These are phyloP conservation scores for Oreohelix idahoensis DNA, from an alignment of 1,140 invertebrate species.

Conservation along the genomic window DNA sequence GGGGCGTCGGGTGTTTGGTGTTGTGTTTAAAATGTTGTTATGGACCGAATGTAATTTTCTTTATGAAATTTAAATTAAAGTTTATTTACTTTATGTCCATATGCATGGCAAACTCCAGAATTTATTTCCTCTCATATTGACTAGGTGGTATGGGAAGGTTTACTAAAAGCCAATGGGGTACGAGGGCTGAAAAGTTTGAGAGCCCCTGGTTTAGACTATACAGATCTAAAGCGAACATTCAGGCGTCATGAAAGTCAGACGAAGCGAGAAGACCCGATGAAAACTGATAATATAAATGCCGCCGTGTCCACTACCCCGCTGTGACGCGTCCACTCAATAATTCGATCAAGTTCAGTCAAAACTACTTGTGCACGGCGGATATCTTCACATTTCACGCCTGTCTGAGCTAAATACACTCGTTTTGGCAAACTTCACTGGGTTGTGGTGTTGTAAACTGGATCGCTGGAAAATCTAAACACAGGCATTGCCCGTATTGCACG, in stretches of 20 bases:
- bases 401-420: slow-evolving; percentile 3
- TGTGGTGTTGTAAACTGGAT: neutral
- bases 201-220: too few relatives aligned
- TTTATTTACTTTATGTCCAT: too few relatives aligned
- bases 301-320: neutral
- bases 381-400: slow-evolving; percentile 11
- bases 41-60: too few relatives aligned
- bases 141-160: too few relatives aligned
- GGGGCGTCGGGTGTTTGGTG: too few relatives aligned
- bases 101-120: too few relatives aligned
- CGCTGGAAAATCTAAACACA: neutral
- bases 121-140: too few relatives aligned
- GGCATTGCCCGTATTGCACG: neutral
- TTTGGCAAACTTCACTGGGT: slow-evolving; percentile 3
- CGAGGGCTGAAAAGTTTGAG: too few relatives aligned
- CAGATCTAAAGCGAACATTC: neutral
- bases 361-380: neutral
- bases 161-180: too few relatives aligned
- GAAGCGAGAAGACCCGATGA: neutral
- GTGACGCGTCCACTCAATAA: slow-evolving; percentile 1
- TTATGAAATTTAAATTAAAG: too few relatives aligned
- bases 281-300: neutral
- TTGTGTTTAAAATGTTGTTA: too few relatives aligned
- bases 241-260: neutral
- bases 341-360: neutral